phyloP scores from a whole-genome alignment of 2,888 invertebrate species.

The Calameuta pallipes region DNA sequence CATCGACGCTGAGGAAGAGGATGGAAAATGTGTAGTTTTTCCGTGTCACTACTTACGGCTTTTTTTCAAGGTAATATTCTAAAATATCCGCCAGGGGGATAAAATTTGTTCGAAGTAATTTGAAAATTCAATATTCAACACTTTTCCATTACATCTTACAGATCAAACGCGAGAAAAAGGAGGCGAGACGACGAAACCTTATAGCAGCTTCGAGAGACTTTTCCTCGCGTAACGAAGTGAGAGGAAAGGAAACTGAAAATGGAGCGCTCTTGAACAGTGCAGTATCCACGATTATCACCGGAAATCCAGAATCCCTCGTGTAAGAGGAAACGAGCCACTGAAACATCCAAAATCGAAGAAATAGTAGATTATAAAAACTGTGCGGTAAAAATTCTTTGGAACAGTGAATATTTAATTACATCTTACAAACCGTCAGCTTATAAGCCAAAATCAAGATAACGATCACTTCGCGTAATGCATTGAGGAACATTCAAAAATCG shows the following conservation, averaged over 20 bases:
- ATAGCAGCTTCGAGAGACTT: slow-evolving; percentile 50
- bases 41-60: slow-evolving; percentile 85
- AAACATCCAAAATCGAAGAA: background rate
- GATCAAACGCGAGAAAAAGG: slow-evolving; percentile 63
- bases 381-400: background rate
- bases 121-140: background rate
- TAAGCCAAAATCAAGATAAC: no score
- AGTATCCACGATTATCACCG: slow-evolving; percentile 47
- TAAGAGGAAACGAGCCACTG: slow-evolving; percentile 20
- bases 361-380: background rate
- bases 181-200: slow-evolving; percentile 56
- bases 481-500: background rate
- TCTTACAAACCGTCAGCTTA: no score
- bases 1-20: slow-evolving; percentile 87
- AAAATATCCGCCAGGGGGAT: background rate
- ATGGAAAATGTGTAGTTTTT: slow-evolving; percentile 85
- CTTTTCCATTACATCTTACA: slow-evolving; percentile 26
- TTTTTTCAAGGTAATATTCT: slow-evolving; percentile 71
- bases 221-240: slow-evolving; percentile 42
- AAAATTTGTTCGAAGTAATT: background rate
- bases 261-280: slow-evolving; percentile 51
- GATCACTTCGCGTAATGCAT: no score
- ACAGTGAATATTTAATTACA: background rate
- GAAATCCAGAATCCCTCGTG: slow-evolving; percentile 51
- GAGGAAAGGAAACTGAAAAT: slow-evolving; percentile 55